These are phyloP conservation scores for Polypedilum pembai DNA, from an alignment of 1,140 invertebrate species.

Conservation along the genomic window DNA sequence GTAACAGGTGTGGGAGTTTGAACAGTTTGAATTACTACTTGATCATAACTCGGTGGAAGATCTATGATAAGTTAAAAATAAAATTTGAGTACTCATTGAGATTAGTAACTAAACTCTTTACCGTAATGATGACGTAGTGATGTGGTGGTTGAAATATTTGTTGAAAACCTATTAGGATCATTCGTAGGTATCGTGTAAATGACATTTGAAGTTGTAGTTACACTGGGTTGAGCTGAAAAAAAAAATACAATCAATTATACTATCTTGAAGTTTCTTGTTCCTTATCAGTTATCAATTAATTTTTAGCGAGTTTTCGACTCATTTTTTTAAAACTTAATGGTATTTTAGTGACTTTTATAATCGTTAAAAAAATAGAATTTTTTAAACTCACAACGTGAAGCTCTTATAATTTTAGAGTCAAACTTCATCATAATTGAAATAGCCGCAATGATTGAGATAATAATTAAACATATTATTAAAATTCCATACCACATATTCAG, in stretches of 20 bases:
- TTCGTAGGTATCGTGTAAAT: background rate
- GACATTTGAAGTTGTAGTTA: background rate
- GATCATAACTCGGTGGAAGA: background rate
- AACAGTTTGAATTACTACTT: background rate
- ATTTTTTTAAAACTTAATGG: no score
- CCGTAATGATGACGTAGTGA: slow-evolving; percentile 10
- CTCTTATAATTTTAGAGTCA: background rate
- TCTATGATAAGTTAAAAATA: background rate
- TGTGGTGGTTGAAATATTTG: background rate
- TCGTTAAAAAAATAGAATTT: background rate
- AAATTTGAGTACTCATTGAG: background rate
- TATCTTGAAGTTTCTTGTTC: background rate
- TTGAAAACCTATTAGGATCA: background rate
- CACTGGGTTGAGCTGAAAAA: background rate
- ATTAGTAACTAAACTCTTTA: background rate
- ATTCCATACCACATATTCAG: background rate
- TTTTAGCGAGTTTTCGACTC: background rate
- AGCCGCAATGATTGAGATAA: background rate
- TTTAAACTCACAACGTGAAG: background rate
- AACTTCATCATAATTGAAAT: background rate
- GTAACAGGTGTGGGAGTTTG: background rate
- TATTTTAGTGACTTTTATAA: no score
- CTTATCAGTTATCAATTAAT: background rate
- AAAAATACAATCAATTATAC: background rate
- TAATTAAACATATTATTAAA: background rate